Evolutionary conservation across 2,113 vertebrate species (phyloP).

Genomic region (Campylomormyrus tamandua): DNA sequence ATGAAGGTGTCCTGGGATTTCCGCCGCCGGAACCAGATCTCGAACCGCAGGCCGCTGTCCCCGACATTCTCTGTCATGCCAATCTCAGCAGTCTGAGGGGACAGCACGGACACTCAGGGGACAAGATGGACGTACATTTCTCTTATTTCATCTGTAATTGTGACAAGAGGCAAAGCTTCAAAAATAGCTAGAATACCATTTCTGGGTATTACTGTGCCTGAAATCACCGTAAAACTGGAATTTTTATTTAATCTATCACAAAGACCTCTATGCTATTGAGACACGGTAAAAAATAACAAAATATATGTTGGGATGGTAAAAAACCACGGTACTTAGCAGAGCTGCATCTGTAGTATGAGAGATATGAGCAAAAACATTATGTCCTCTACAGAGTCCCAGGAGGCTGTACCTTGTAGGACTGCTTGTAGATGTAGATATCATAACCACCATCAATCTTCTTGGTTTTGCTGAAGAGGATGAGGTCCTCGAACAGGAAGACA

Average conservation of each 20-base stretch:
- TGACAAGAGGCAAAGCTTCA: not conserved
- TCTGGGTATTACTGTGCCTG: not conserved
- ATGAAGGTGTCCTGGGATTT: conserved; percentile 74
- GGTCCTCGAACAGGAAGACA: conserved; percentile 77
- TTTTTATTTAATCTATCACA: not conserved
- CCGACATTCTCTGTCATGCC: conserved; percentile 75
- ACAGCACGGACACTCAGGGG: not conserved
- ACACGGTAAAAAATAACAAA: not conserved
- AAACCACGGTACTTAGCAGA: not conserved
- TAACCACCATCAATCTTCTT: conserved; percentile 70
- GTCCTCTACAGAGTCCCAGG: not conserved
- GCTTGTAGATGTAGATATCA: conserved; percentile 74
- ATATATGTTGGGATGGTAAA: not conserved
- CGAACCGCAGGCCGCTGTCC: conserved; percentile 71
- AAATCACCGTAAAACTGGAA: not conserved
- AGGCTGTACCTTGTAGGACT: conserved; percentile 67
- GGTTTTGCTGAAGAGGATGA: conserved; percentile 79
- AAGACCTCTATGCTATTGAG: not conserved
- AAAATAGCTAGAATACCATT: not conserved
- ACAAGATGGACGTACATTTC: not conserved
- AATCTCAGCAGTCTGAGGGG: conserved; percentile 68
- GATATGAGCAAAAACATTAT: not conserved
- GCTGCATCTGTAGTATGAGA: not conserved
- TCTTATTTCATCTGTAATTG: not conserved
- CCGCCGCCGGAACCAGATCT: conserved; percentile 77